Base-by-base conservation (phyloP, 2,797 vertebrate genomes). In the Yasuhikotakia modesta region DNA sequence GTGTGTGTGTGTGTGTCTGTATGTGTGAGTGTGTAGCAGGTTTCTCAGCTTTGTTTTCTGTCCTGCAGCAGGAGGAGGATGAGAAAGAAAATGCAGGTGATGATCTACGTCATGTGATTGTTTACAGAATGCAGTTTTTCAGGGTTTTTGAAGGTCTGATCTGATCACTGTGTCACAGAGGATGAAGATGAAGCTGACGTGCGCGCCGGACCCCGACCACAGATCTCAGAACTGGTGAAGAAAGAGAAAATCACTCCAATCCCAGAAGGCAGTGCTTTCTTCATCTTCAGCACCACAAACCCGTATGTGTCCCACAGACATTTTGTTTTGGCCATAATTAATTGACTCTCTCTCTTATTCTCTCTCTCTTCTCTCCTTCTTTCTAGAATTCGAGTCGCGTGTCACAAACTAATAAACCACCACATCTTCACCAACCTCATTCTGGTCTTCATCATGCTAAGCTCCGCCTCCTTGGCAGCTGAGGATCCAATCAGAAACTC, bases 401-500 rank as follows among this genome's bases (percentile, higher is more conserved):
- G 98, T 88, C 96, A 99, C 91, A 94, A 90, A 82, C 95, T 99
- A 83, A 99, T 99, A 88, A 98, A 99, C 89, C 98, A 99, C 79
- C 96, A 98, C 87, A 93, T 99, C 84, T 99, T 99, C 89, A 99
- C 98, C 88, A 99, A 98, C 91, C 95, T 99, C 86, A 99, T 99
- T 91, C 94, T 99, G 21, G 95, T 98, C 76, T 99, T 99, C 94
- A 99, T 99, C 92, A 99, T 99, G 97, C 94, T 99, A 86, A 99
- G 98, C 92, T 99, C 97, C 0, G 96, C 94, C 13, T 98, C 98
- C 3, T 94, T 99, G 0, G 98, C 98, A 4, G 98, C 97, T 0
- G 98, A 99, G 88, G 98, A 99, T 88, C 98, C 98, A 2, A 99
- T 99, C 88, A 93, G 98, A 81, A 99, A 95, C 89, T 94, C 95